Conservation (phyloP, 92 coral and sea anemone genomes). For the Zoanthus sociatus region DNA sequence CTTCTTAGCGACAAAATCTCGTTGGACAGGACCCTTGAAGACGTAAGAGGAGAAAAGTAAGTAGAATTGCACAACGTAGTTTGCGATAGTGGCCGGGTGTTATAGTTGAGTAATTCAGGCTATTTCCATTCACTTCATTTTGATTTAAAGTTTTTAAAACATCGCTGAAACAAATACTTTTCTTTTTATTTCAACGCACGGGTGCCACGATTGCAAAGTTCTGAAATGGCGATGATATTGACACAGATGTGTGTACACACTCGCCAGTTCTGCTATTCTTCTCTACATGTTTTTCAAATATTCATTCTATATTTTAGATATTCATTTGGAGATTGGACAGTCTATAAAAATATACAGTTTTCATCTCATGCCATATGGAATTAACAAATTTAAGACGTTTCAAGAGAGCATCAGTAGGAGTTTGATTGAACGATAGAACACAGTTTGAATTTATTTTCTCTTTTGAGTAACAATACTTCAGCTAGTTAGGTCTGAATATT, state of each 20-base stretch:
- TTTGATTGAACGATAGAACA: neutral
- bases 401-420: neutral
- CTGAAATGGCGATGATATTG: neutral
- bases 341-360: neutral
- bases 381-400: neutral
- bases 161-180: neutral
- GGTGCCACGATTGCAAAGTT: slow-evolving; percentile 8
- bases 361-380: neutral
- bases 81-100: neutral
- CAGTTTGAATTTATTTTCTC: neutral
- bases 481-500: neutral
- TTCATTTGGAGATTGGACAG: neutral
- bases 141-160: neutral
- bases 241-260: neutral
- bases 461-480: neutral
- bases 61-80: slow-evolving; percentile 11
- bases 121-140: neutral
- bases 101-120: neutral
- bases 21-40: slow-evolving; percentile 92
- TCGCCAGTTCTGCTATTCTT: too few relatives aligned
- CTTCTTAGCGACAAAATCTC: slow-evolving; percentile 92
- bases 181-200: neutral
- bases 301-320: neutral
- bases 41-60: slow-evolving; percentile 88
- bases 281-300: neutral